Percentiles rank a stretch among this genome's conserved stretches.
These are phyloP conservation scores for Meriones unguiculatus DNA, from an alignment of 2,113 vertebrate species.

Conservation along the genomic window DNA sequence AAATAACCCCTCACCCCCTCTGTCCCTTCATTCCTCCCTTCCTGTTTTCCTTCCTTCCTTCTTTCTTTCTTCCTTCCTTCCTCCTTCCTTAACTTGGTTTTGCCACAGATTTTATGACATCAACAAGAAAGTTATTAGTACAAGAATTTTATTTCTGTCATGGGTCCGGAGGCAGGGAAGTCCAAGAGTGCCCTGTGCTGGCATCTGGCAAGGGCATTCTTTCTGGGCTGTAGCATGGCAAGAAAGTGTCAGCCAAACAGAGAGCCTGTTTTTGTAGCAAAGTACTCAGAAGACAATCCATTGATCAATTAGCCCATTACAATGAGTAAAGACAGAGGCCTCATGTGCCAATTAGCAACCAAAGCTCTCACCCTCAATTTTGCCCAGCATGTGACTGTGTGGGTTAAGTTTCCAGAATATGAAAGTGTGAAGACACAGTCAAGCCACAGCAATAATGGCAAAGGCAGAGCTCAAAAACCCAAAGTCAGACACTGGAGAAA, in stretches of 20 bases:
- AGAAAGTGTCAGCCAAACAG: not conserved
- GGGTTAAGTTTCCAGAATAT: not conserved
- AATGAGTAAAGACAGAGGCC: not conserved
- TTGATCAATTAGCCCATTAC: not conserved
- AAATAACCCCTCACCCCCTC: not conserved
- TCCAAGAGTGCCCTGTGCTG: not conserved
- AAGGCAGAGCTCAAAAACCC: too few relatives aligned
- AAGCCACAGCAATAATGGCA: not conserved
- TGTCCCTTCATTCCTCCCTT: too few relatives aligned
- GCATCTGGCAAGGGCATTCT: not conserved
- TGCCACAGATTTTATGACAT: not conserved
- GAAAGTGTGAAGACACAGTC: not conserved
- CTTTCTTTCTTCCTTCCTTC: not conserved
- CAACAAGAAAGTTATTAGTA: not conserved
- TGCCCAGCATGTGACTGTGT: not conserved
- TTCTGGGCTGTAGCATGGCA: not conserved
- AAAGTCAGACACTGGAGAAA: not conserved
- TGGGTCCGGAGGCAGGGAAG: not conserved
- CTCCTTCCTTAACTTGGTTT: not conserved
- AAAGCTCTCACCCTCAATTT: not conserved
- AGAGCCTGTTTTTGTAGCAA: not conserved
- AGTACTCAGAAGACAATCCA: not conserved
- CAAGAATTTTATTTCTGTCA: not conserved
- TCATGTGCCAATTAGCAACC: not conserved
- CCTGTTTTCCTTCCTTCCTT: not conserved